phyloP scores from a whole-genome alignment of 2,113 vertebrate species.

The Probosciger aterrimus region DNA sequence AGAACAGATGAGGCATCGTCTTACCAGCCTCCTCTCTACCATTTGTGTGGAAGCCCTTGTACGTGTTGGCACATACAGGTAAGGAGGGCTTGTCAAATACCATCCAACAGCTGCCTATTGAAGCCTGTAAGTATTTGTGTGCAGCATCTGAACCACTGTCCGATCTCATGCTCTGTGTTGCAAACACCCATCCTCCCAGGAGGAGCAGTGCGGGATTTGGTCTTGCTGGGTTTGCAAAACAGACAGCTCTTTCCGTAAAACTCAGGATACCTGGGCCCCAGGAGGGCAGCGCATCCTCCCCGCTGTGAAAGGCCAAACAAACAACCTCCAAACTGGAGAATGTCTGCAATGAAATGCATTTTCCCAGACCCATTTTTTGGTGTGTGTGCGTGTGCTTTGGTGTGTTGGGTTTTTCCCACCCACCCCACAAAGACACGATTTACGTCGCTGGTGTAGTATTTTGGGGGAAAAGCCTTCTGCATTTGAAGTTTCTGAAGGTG shows the following conservation, averaged over 20 bases:
- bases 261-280: not conserved
- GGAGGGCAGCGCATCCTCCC: not conserved
- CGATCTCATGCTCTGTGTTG: not conserved
- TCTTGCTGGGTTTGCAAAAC: not conserved
- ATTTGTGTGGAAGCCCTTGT: not conserved
- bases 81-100: not conserved
- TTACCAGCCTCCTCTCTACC: not conserved
- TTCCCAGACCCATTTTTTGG: not conserved
- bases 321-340: not conserved
- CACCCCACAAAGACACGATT: not conserved
- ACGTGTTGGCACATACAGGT: not conserved
- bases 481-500: not conserved
- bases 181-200: rapidly evolving
- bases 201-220: not conserved
- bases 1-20: not conserved
- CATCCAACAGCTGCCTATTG: not conserved
- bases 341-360: not conserved
- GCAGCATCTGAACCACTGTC: not conserved
- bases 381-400: no score
- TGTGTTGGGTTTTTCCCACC: not conserved
- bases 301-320: not conserved
- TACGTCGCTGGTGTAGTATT: not conserved
- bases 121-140: not conserved
- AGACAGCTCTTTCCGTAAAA: not conserved
- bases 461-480: not conserved